Percentiles rank a stretch among this genome's conserved stretches.
phyloP scores from a whole-genome alignment of 2,113 vertebrate genomes.

The Otus sunia region DNA sequence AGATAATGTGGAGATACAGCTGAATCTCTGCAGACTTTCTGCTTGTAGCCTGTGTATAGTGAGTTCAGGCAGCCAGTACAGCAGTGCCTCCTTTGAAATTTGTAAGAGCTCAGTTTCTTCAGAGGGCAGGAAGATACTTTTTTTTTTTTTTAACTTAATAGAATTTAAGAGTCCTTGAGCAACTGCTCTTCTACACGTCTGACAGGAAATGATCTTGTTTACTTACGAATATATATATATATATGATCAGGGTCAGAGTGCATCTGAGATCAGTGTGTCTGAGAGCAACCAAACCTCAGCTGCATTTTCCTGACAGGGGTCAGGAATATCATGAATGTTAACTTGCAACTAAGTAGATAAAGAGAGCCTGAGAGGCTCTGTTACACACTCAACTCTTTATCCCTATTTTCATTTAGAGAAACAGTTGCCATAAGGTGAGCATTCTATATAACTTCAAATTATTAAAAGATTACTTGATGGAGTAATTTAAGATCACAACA shows the following conservation, averaged over 20 bases:
- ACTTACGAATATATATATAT: neutral
- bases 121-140: neutral
- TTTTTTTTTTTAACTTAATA: neutral
- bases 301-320: neutral
- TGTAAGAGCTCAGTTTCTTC: neutral
- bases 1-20: neutral
- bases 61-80: neutral
- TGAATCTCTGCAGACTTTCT: neutral
- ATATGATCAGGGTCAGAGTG: neutral
- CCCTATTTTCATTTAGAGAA: neutral
- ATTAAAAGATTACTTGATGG: neutral
- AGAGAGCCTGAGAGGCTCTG: neutral
- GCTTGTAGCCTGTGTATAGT: neutral
- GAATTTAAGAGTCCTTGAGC: neutral
- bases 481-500: neutral
- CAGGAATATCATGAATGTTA: neutral
- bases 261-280: neutral
- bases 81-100: neutral
- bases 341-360: neutral
- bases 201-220: neutral
- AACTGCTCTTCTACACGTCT: neutral
- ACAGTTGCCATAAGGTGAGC: neutral
- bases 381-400: neutral
- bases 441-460: neutral
- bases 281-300: neutral